These are phyloP conservation scores for Watsonalla cultraria DNA, from an alignment of 2,888 invertebrate species.

Conservation along the genomic window DNA sequence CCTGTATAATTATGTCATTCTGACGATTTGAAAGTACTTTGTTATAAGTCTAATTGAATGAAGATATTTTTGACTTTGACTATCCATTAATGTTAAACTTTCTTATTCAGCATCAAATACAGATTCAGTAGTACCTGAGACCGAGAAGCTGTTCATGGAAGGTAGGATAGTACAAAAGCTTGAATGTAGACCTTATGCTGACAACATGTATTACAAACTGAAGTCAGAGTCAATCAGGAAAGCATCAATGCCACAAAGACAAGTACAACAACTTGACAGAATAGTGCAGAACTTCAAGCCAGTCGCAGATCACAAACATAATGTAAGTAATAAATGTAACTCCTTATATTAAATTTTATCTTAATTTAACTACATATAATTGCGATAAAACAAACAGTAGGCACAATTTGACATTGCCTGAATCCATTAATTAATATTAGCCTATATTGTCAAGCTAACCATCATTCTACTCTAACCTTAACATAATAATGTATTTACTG, in stretches of 20 bases:
- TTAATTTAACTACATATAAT: no score
- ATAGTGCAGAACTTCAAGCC: constrained; percentile 96
- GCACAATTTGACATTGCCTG: no score
- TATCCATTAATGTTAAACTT: background rate
- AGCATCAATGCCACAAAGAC: constrained; percentile 91
- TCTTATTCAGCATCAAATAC: constrained; percentile 74
- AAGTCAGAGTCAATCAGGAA: constrained; percentile 92
- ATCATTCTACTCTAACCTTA: no score
- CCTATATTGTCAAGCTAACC: no score
- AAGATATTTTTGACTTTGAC: no score
- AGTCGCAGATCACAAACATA: constrained; percentile 93
- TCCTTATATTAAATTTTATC: no score
- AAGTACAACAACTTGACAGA: constrained; percentile 91
- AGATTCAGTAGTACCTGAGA: constrained; percentile 85
- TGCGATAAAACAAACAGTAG: no score
- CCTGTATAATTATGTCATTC: no score
- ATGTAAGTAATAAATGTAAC: constrained; percentile 80
- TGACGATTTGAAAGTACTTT: no score
- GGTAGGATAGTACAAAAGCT: constrained; percentile 97
- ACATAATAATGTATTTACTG: no score
- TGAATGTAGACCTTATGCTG: constrained; percentile 94
- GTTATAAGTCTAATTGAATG: no score
- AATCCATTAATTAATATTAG: no score
- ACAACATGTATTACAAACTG: constrained; percentile 92
- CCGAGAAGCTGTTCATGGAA: constrained; percentile 92